Conservation (phyloP, 2,113 vertebrate species). For the Cervus canadensis region DNA sequence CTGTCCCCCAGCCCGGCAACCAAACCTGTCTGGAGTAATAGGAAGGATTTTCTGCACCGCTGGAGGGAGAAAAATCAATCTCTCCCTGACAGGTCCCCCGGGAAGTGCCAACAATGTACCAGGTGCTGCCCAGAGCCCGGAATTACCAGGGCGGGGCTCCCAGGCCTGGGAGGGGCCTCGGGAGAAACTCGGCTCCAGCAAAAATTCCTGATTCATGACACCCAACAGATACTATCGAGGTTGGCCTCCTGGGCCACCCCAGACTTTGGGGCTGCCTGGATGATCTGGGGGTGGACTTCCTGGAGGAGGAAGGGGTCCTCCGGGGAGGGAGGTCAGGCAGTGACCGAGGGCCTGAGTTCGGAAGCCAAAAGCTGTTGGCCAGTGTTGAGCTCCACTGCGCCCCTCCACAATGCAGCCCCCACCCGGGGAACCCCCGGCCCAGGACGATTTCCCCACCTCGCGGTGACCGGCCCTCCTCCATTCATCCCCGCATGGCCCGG, state of each 20-base stretch:
- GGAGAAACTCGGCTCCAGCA: constrained; percentile 33
- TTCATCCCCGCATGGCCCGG: background rate
- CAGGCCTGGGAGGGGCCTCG: background rate
- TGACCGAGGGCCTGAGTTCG: background rate
- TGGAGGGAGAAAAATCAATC: constrained; percentile 59
- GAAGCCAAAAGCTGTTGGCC: background rate
- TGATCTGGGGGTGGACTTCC: background rate
- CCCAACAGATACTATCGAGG: constrained; percentile 5
- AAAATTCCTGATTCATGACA: constrained; percentile 30
- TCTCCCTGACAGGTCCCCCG: constrained; percentile 51
- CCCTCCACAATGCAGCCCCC: background rate
- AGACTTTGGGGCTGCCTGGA: background rate
- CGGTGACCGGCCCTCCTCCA: background rate
- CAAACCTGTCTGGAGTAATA: constrained; percentile 48
- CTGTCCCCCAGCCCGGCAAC: background rate
- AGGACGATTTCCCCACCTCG: background rate
- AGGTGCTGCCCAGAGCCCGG: constrained; percentile 50
- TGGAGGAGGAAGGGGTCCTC: background rate
- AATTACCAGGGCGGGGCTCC: constrained; percentile 24
- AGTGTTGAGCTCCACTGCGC: background rate
- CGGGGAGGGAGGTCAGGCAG: no score
- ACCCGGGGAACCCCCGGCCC: background rate
- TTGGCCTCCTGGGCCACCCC: background rate
- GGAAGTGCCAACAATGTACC: constrained; percentile 57
- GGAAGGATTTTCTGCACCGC: constrained; percentile 55